Evolutionary conservation across 37 sponge, comb jelly and placozoan genomes (phyloP), one percentile per base, ranked within the genome.

Genomic region (Ephydatia muelleri): DNA sequence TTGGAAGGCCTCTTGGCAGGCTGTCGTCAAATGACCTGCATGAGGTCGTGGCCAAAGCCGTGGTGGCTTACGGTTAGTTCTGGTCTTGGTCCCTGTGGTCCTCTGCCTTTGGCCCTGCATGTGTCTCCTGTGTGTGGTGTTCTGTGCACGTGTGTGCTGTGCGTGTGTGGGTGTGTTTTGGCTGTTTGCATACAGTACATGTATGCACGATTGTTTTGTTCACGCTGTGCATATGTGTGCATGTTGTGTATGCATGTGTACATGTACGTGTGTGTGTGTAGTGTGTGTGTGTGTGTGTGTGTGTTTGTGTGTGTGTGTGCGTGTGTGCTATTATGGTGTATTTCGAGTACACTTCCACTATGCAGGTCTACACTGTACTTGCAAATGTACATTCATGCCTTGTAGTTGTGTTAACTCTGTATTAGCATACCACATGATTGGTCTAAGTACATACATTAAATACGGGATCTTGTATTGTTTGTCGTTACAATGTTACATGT

Each of bases 1-100:
- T 91, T 81, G 92, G 96, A 11, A 57, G 34, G 31, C 76, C 67
- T 14, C 92, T 97, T 21, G 96, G 96, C 27, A 69, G 77, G 65
- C 72, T 97, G 36, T 68, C 83, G 0, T 27, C 37, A 12, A 66
- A 82, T 38, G 98, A 97, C 84, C 84, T 93, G 69, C 73, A 91
- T 33, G 94, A 91, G 66, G 65, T 95, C 64, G 83, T 95, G 22
- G 70, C 86, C 28, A 97, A 95, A 68, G 88, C 87, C 2, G 33
- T 90, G 9, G 32, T 88, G 21, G 31, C 75, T 12, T 93, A 86
- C 66, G 74, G 94, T 93, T 49, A 81, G 91, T 72, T 32, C 34
- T 29, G 64, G 26, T 33, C 26, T 64, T 32, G 19, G 35, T 27
- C 70, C 26, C 29, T 21, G 30, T 28, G 39, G 39, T 31, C 81